Base-by-base conservation (phyloP, 2,797 vertebrate genomes). In the Nyctibius grandis region DNA sequence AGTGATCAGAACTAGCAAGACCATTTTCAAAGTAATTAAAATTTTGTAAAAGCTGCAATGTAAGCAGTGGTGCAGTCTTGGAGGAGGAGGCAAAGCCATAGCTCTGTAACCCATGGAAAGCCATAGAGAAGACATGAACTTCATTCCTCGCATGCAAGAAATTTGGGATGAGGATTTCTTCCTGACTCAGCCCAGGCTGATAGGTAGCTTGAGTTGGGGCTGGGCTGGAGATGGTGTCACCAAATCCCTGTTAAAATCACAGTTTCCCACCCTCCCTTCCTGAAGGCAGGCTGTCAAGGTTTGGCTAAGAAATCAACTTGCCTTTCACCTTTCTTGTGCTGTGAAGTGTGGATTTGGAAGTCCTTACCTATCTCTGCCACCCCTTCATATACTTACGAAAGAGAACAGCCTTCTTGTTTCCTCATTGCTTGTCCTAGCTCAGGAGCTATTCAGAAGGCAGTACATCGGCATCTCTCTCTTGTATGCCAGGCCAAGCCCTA, bases 151-250 rank as follows among this genome's bases (percentile, higher is more conserved):
- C 10, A 31, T 65, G 21, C 7, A 64, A 51, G 21, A 56, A 26
- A 65, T 34, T 18, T 82, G 28, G 44, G 8, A 63, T 48, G 7
- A 33, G 5, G 18, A 45, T 56, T 89, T 77, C 45, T 59, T 84
- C 57, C 44, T 50, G n/a, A 31, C 25, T 59, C 11, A 2, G 22
- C 31, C 31, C 31, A 36, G 15, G 36, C 9, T 54, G 23, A 74
- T 4, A 8, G 7, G 11, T 11, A 73, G 8, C 17, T 70, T 84
- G 13, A 42, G 9, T 8, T 0, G 0, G 14, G 31, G 22, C 33
- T 67, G 59, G 17, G 40, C 28, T 72, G 19, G 44, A 79, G 65
- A 36, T 1, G 2, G 15, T 61, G 23, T 3, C 51, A 48, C 13
- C 25, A 20, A 48, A 14, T 17, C 15, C 21, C 12, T 59, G 13